These are phyloP conservation scores for Pangasius macronema DNA, from an alignment of 2,797 vertebrate species.

Conservation along the genomic window DNA sequence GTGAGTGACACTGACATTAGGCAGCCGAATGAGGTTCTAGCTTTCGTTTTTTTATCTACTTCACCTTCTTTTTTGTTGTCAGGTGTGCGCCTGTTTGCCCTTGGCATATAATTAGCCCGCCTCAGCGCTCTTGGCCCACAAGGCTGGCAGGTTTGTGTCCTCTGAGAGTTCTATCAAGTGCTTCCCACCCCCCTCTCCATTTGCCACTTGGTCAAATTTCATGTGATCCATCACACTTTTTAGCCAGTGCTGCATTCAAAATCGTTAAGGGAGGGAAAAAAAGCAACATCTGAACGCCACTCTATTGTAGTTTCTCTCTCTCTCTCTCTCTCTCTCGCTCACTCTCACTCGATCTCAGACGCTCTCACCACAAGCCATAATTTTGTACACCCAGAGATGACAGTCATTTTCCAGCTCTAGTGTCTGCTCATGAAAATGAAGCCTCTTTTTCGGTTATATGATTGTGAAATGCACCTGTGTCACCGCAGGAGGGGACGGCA, in stretches of 20 bases:
- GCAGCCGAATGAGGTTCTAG: constrained; percentile 59
- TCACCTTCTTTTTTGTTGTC: constrained; percentile 24
- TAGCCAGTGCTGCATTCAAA: constrained; percentile 37
- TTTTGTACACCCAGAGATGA: constrained; percentile 29
- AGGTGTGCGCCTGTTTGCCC: constrained; percentile 67
- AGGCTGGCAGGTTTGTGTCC: constrained; percentile 59
- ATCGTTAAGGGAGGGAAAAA: not conserved
- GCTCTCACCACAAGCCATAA: constrained; percentile 25
- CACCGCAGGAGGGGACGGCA: constrained; percentile 29
- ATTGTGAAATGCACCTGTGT: constrained; percentile 63
- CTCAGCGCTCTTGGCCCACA: constrained; percentile 67
- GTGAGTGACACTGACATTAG: constrained; percentile 66
- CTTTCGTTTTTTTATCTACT: constrained; percentile 24
- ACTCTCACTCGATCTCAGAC: constrained; percentile 18
- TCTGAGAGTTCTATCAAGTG: constrained; percentile 61
- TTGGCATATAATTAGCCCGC: constrained; percentile 78
- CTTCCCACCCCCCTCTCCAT: constrained; percentile 58
- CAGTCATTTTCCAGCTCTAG: constrained; percentile 13
- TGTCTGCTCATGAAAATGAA: constrained; percentile 57
- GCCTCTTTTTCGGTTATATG: constrained; percentile 64
- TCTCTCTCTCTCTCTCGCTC: not conserved
- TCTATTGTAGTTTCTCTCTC: not conserved
- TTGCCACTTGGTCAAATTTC: constrained; percentile 27
- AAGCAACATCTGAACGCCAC: not conserved
- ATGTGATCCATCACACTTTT: constrained; percentile 38